Percentiles rank a stretch among this genome's conserved stretches.
Evolutionary conservation across 2,888 invertebrate genomes (phyloP).

Genomic region (Dioctria linearis): DNA sequence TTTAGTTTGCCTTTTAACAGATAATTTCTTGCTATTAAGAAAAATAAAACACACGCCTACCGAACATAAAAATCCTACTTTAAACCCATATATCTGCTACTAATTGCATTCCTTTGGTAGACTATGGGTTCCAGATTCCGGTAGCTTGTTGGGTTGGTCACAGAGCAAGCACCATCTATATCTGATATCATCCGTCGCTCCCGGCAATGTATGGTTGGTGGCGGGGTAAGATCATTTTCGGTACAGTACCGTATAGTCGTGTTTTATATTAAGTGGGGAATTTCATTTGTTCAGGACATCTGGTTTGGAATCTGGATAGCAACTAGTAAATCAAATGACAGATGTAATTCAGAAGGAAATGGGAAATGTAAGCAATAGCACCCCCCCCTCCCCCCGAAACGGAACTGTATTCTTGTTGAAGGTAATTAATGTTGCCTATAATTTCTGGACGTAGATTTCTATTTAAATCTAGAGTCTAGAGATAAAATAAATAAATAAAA

Average conservation of each 20-base stretch:
- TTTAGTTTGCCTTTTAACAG: background rate
- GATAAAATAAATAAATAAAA: too few species aligned
- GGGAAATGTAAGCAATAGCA: too few species aligned
- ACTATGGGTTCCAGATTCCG: background rate
- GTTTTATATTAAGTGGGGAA: background rate
- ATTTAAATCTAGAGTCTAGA: too few species aligned
- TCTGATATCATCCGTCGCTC: too few species aligned
- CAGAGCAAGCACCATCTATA: too few species aligned
- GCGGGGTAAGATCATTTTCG: background rate
- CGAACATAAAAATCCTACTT: background rate
- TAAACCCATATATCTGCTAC: background rate
- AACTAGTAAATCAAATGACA: conserved; percentile 18
- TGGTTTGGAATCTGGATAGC: background rate
- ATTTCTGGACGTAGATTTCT: too few species aligned
- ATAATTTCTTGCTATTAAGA: background rate
- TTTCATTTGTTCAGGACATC: background rate
- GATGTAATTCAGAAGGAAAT: background rate
- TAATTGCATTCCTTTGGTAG: background rate
- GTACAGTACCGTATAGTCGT: background rate
- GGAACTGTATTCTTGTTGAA: too few species aligned
- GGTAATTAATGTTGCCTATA: too few species aligned
- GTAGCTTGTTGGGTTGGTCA: background rate
- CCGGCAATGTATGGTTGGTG: too few species aligned
- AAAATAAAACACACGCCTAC: background rate
- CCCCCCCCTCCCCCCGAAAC: too few species aligned